Evolutionary conservation across 2,113 vertebrate species (phyloP), one percentile per base, ranked within the genome.

Genomic region (Prunella himalayana): DNA sequence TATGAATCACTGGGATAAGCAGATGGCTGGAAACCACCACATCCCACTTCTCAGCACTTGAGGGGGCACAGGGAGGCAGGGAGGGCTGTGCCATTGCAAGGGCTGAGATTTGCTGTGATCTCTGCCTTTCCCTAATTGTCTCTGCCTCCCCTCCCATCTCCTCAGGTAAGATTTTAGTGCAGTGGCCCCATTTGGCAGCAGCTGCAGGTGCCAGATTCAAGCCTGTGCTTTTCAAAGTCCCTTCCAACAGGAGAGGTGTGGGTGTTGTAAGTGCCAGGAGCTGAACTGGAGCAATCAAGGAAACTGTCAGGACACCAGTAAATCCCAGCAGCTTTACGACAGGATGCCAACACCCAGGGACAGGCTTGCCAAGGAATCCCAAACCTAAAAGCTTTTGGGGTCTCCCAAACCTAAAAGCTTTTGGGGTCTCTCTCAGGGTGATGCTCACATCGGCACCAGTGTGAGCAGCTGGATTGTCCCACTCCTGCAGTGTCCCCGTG

Each of bases 401-500:
- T 49, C 19, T 37, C 39, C 14, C 39, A n/a, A n/a, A n/a, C n/a
- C n/a, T n/a, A n/a, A n/a, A n/a, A n/a, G n/a, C n/a, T n/a, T n/a
- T n/a, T n/a, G n/a, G n/a, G n/a, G n/a, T n/a, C n/a, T n/a, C n/a
- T n/a, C n/a, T n/a, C 3, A 0, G 9, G 33, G 5, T 4, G 57
- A 28, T 33, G 57, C 37, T 80, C 51, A n/a, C 37, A 23, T 3
- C 0, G 0, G 44, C 57, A 25, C 24, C 3, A 1, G 10, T 1
- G 1, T 14, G 47, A 47, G 30, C 64, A 2, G 0, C 39, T 2
- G 4, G 11, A 4, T 27, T 8, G 5, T 15, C 60, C 54, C 49
- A 2, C 41, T n/a, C 4, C 0, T 6, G 18, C 54, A 4, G 15
- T 0, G 35, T 14, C 47, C 35, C 49, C 1, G 0, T 8, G 19